Conservation (phyloP, 2,888 invertebrate species). For the Phortica okadai region DNA sequence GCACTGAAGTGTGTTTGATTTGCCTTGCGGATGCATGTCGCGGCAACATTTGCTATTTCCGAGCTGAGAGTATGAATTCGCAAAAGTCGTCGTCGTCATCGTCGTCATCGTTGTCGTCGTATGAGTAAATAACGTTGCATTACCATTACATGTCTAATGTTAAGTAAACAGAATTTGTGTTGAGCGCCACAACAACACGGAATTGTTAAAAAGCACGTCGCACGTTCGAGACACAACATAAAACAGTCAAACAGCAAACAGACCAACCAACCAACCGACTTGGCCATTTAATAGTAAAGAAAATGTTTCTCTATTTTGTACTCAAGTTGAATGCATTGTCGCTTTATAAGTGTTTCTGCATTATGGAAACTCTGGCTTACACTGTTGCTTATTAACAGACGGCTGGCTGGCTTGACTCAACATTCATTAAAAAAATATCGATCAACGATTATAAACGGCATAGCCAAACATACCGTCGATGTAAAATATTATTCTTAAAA, state of each 20-base stretch:
- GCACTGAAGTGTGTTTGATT: constrained; percentile 31
- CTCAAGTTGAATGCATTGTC: too few species aligned
- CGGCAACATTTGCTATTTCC: neutral
- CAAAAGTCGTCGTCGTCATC: too few species aligned
- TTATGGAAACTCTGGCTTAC: too few species aligned
- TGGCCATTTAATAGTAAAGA: constrained; percentile 18
- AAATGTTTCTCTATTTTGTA: constrained; percentile 3
- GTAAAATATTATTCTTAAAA: too few species aligned
- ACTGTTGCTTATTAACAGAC: too few species aligned
- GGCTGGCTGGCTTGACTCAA: too few species aligned
- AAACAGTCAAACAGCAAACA: neutral
- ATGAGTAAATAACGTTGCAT: constrained; percentile 28
- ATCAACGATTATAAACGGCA: too few species aligned
- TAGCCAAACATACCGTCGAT: too few species aligned
- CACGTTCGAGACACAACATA: neutral
- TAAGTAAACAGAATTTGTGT: constrained; percentile 12
- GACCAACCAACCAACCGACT: neutral
- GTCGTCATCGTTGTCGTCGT: too few species aligned
- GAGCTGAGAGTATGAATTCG: neutral
- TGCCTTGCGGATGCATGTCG: constrained; percentile 15
- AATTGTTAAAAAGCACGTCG: neutral
- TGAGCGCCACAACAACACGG: neutral
- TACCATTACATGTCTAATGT: constrained; percentile 29
- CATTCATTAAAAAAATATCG: too few species aligned
- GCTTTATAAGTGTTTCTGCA: too few species aligned